phyloP scores from a whole-genome alignment of 2,113 vertebrate genomes.

The Puma concolor region DNA sequence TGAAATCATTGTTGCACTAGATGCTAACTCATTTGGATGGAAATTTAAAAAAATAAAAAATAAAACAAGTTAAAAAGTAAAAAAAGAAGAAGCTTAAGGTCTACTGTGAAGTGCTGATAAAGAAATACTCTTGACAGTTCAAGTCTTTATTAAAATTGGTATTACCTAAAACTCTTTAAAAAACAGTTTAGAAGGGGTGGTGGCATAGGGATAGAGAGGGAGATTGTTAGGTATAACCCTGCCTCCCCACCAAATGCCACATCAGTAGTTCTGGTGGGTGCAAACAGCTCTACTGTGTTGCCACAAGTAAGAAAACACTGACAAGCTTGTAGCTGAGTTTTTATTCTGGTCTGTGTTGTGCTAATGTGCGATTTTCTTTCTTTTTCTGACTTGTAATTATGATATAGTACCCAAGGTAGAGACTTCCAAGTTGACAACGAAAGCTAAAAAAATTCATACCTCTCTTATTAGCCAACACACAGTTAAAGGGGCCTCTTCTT shows the following conservation, averaged over 20 bases:
- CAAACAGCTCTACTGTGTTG: background rate
- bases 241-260: background rate
- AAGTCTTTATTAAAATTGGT: background rate
- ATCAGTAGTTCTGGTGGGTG: background rate
- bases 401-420: background rate
- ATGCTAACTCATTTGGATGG: too few species aligned
- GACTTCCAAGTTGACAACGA: background rate
- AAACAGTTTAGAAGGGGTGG: background rate
- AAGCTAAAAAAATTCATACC: background rate
- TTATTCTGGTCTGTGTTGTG: background rate
- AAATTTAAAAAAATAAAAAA: too few species aligned
- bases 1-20: too few species aligned
- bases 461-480: background rate
- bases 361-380: background rate
- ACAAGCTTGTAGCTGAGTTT: background rate
- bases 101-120: background rate
- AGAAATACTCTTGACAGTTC: conserved; percentile 15
- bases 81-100: background rate
- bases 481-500: background rate
- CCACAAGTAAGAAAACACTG: background rate
- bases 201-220: background rate
- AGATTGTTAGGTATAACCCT: background rate
- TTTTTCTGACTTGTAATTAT: background rate
- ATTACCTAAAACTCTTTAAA: background rate
- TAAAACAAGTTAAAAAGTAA: too few species aligned